Percentiles rank a stretch among this genome's conserved stretches.
phyloP scores from a whole-genome alignment of 2,888 invertebrate species.

The Beris chalybata region DNA sequence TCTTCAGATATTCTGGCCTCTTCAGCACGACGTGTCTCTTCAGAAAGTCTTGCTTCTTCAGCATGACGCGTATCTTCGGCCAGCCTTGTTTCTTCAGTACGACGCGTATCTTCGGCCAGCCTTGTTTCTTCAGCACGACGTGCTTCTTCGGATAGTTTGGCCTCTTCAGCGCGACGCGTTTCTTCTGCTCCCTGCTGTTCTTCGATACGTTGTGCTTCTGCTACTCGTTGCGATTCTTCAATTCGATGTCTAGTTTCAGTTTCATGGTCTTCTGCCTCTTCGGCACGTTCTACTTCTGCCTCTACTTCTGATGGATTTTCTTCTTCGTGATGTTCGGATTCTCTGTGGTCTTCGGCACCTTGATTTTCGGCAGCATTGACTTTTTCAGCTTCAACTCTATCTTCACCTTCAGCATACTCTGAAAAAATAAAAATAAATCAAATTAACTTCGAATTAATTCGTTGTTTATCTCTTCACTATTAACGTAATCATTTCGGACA shows the following conservation, averaged over 20 bases:
- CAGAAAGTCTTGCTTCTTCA: not conserved
- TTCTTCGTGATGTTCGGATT: conserved; percentile 9
- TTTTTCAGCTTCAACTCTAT: conserved; percentile 32
- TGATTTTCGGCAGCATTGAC: conserved; percentile 29
- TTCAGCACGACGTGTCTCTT: conserved; percentile 1
- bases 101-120: conserved; percentile 6
- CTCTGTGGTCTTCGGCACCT: not conserved
- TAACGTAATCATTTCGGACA: too few species aligned
- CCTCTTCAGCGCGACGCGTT: conserved; percentile 3
- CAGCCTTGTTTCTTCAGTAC: conserved; percentile 18
- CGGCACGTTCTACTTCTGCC: conserved; percentile 16
- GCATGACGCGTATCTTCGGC: not conserved
- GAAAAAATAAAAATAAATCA: not conserved
- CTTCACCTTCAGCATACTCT: conserved; percentile 40
- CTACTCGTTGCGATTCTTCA: not conserved
- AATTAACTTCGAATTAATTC: too few species aligned
- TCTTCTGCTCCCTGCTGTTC: not conserved
- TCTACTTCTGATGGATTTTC: conserved; percentile 13
- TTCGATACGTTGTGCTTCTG: not conserved
- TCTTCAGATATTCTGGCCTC: not conserved
- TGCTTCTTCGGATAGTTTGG: conserved; percentile 1
- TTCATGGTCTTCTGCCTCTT: conserved; percentile 26
- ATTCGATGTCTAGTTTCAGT: conserved; percentile 4
- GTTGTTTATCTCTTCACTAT: too few species aligned
- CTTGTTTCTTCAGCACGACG: not conserved